Evolutionary conservation across 2,113 vertebrate genomes (phyloP), one percentile per base, ranked within the genome.

Genomic region (Coptodon bakossiorum): DNA sequence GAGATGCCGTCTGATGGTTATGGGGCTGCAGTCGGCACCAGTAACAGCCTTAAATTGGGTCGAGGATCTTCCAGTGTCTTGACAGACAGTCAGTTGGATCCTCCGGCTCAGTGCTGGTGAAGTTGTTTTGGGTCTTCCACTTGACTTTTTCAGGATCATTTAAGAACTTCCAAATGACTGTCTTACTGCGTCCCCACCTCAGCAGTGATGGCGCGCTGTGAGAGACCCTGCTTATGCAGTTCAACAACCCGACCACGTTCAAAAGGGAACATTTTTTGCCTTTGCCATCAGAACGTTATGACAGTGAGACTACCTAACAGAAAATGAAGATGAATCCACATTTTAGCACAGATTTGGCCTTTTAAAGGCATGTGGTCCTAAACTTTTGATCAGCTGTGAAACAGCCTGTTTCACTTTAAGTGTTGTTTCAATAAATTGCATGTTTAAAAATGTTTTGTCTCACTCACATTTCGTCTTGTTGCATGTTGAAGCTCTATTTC

Each of bases 121-220:
- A 9, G 9, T 40, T 40, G 9, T 40, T 40, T 10, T 10, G 45
- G 6, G 13, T 45, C 13, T 48, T 48, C 45, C 45, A 48, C 45
- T 7, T 48, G 45, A 16, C 45, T 48, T 7, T 50, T 50, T 50
- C 48, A 50, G 48, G 48, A 45, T 45, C 43, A 6, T 45, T 45
- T 45, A 45, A 45, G 48, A 50, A 50, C 19, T 50, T 50, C 48
- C 48, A 50, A 50, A 50, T 50, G 48, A 50, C 16, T 1, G 48
- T 50, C 17, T 50, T 50, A 50, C 16, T 50, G 48, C 7, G 48
- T 50, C 45, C 45, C 48, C 17, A 52, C 48, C 48, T 52, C 48
- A 52, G 48, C 48, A 52, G 48, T 4, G 0, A 52, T 5, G 48
- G 0, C 48, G 7, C 1, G 17, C 48, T 52, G 48, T 19, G 0